Evolutionary conservation across 2,888 invertebrate species (phyloP).

Genomic region (Fragum fragum): DNA sequence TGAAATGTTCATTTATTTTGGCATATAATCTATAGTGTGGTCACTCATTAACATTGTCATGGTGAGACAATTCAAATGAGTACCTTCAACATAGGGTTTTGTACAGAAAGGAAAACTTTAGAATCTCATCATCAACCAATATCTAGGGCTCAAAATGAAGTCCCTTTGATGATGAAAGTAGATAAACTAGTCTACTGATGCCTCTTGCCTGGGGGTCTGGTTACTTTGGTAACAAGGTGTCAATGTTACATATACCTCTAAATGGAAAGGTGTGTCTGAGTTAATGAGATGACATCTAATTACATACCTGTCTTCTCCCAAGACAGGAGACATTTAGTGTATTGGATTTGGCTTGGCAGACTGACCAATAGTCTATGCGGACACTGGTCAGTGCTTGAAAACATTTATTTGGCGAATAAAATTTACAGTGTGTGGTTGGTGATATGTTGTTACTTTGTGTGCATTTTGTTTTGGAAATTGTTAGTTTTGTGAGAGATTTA

Average conservation of each 20-base stretch:
- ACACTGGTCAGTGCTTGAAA: background rate
- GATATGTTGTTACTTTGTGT: background rate
- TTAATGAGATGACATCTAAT: slow-evolving; percentile 27
- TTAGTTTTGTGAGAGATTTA: no score
- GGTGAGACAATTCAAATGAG: no score
- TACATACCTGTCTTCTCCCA: background rate
- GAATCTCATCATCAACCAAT: no score
- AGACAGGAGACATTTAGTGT: background rate
- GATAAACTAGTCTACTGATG: slow-evolving; percentile 10
- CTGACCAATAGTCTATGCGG: background rate
- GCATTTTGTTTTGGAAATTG: background rate
- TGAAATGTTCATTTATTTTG: no score
- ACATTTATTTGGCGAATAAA: background rate
- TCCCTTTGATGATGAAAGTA: slow-evolving; percentile 20
- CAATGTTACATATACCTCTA: slow-evolving; percentile 10
- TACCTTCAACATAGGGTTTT: no score
- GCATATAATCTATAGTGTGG: no score
- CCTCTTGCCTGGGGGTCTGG: slow-evolving; percentile 6
- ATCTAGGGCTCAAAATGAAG: no score
- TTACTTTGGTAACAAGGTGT: slow-evolving; percentile 16
- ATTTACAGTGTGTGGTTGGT: background rate
- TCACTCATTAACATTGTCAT: no score
- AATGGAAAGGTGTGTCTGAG: slow-evolving; percentile 20
- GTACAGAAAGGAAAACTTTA: no score
- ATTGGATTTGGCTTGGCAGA: slow-evolving; percentile 8